Evolutionary conservation across 2,113 vertebrate species (phyloP).

Genomic region (Tympanuchus pallidicinctus): DNA sequence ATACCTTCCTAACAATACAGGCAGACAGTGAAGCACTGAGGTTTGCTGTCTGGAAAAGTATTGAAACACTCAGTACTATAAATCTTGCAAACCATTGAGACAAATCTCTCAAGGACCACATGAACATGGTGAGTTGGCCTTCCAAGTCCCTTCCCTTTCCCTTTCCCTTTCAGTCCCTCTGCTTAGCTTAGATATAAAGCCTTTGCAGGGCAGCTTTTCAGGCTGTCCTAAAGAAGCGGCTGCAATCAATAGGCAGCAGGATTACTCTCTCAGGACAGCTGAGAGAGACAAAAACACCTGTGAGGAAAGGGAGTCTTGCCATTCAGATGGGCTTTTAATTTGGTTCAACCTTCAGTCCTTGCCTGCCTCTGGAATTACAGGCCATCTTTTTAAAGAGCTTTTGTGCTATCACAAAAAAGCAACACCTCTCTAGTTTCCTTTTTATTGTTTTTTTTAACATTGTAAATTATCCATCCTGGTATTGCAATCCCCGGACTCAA

Average conservation of each 20-base stretch:
- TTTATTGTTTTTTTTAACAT: background rate
- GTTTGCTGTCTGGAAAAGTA: background rate
- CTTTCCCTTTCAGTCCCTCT: background rate
- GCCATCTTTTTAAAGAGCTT: background rate
- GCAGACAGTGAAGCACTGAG: rapidly evolving
- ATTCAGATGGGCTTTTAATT: background rate
- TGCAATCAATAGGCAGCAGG: background rate
- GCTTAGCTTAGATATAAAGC: background rate
- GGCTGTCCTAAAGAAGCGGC: background rate
- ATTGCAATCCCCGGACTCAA: background rate
- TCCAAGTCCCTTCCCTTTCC: background rate
- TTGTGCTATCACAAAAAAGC: background rate
- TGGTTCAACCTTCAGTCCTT: background rate
- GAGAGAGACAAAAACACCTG: background rate
- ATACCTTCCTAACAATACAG: background rate
- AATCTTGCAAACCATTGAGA: rapidly evolving
- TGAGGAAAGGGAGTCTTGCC: background rate
- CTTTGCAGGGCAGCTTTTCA: background rate
- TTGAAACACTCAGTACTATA: background rate
- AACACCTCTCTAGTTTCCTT: background rate
- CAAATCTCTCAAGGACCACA: background rate
- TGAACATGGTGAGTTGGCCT: background rate
- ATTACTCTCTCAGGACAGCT: background rate
- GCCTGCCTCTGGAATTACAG: background rate
- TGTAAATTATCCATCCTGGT: background rate